phyloP scores from a whole-genome alignment of 2,113 vertebrate genomes.

The Hydropotes inermis region DNA sequence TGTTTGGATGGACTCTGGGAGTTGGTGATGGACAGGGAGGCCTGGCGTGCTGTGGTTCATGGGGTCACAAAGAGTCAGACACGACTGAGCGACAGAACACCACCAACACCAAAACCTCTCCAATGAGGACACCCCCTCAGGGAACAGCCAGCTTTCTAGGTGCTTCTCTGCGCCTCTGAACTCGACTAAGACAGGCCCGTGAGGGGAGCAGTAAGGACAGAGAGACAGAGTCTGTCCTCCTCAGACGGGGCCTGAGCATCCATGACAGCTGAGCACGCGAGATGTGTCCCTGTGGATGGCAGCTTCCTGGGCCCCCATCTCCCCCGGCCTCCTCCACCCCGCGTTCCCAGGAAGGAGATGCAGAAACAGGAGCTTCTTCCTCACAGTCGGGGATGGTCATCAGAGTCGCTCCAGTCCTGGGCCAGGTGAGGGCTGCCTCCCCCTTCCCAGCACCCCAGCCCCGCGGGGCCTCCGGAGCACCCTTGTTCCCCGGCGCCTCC shows the following conservation, averaged over 20 bases:
- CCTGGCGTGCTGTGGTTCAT: background rate
- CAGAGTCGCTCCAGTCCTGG: background rate
- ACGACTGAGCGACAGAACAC: background rate
- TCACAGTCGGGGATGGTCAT: background rate
- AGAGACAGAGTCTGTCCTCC: background rate
- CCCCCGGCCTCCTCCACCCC: background rate
- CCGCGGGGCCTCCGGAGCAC: background rate
- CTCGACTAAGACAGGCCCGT: background rate
- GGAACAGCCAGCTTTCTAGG: background rate
- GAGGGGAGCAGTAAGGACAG: background rate
- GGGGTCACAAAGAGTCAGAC: rapidly evolving
- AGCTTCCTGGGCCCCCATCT: background rate
- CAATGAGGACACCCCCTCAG: rapidly evolving
- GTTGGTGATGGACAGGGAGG: background rate
- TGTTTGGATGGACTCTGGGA: background rate
- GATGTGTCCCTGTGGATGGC: background rate
- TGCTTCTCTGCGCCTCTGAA: rapidly evolving
- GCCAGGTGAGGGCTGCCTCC: background rate
- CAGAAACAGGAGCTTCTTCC: background rate
- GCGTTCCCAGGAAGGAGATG: background rate
- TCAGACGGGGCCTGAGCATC: background rate
- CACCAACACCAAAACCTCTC: background rate
- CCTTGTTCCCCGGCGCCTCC: too few species aligned
- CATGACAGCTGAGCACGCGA: background rate
- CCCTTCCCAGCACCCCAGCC: background rate